phyloP scores from a whole-genome alignment of 1,140 invertebrate species.

The Euborellia annulipes region DNA sequence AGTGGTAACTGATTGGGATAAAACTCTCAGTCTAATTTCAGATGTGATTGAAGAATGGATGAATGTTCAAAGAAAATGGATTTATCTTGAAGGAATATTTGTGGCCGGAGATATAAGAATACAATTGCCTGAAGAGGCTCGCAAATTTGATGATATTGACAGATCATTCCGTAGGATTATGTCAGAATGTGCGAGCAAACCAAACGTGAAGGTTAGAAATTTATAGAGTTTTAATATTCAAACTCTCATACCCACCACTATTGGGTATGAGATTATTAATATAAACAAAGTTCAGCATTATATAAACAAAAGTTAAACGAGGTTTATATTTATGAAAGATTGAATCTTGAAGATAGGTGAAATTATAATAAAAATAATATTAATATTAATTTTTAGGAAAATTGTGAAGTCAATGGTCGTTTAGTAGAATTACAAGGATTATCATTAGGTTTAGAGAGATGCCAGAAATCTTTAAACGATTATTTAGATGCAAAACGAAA shows the following conservation, averaged over 20 bases:
- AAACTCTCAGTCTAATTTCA: conserved; percentile 54
- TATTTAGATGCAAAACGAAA: conserved; percentile 75
- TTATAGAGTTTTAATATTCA: no score
- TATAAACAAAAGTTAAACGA: no score
- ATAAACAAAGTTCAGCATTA: no score
- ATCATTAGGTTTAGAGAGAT: conserved; percentile 60
- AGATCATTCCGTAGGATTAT: conserved; percentile 67
- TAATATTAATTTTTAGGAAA: conserved; percentile 6
- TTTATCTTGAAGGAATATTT: conserved; percentile 83
- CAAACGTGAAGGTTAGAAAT: conserved; percentile 41
- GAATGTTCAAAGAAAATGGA: conserved; percentile 70
- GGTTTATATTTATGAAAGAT: no score
- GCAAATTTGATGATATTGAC: conserved; percentile 79
- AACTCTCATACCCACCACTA: no score
- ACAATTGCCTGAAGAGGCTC: conserved; percentile 72
- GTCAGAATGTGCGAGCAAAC: conserved; percentile 57
- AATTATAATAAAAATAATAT: no score
- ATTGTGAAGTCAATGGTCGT: conserved; percentile 38
- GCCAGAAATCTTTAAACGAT: conserved; percentile 79
- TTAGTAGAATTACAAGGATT: conserved; percentile 56
- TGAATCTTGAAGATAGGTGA: no score
- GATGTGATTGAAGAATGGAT: conserved; percentile 80
- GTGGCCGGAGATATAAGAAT: conserved; percentile 68
- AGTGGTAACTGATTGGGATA: conserved; percentile 71
- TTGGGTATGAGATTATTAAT: no score